Conservation (phyloP, 2,113 vertebrate genomes). For the Lipotes vexillifer region DNA sequence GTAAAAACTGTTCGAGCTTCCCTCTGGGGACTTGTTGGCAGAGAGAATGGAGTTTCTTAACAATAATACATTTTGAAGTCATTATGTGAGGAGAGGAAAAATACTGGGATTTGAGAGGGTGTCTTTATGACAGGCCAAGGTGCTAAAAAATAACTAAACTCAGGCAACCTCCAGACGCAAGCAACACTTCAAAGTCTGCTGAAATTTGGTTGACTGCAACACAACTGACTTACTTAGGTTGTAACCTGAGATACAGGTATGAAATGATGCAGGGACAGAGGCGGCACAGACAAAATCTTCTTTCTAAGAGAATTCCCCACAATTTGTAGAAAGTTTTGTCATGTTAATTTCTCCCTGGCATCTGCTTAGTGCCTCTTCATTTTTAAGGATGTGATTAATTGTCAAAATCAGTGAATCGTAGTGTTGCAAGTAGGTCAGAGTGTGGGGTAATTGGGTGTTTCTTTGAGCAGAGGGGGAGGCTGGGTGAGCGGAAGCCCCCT, state of each 20-base stretch:
- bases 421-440: background rate
- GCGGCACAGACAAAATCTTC: background rate
- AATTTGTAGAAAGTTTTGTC: background rate
- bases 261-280: background rate
- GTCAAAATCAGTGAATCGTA: constrained; percentile 46
- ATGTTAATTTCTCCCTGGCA: background rate
- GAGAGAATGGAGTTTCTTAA: constrained; percentile 70
- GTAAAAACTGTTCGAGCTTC: constrained; percentile 69
- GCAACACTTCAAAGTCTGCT: constrained; percentile 19
- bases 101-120: constrained; percentile 70
- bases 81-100: constrained; percentile 78
- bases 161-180: constrained; percentile 40
- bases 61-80: constrained; percentile 77
- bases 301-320: background rate
- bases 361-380: background rate
- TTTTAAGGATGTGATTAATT: constrained; percentile 44
- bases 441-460: background rate
- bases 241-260: background rate
- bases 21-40: constrained; percentile 76
- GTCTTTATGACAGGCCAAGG: constrained; percentile 72
- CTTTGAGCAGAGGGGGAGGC: constrained; percentile 35
- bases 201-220: constrained; percentile 33
- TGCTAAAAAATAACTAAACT: constrained; percentile 56
- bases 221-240: constrained; percentile 9
- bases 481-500: background rate